Base-by-base conservation (phyloP, 92 coral and sea anemone genomes). In the Actinernus sp. region DNA sequence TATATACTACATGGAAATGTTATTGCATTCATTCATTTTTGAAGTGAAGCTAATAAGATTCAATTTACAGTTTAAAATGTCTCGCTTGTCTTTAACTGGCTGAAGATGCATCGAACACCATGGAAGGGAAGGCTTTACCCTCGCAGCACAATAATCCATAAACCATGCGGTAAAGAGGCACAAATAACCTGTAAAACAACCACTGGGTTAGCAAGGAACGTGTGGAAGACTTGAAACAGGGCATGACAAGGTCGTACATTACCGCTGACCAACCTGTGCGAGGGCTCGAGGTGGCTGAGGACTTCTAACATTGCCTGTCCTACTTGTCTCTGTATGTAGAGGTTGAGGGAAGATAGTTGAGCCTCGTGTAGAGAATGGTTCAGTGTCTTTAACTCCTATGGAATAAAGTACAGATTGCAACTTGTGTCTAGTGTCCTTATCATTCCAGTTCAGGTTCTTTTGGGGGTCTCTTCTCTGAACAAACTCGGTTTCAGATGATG, bases 111-210 rank as follows among this genome's bases (percentile, higher is more conserved):
- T 82, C 82, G 31, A 57, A 49, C 11, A 82, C 83, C 47, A 82
- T 58, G 8, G 88, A 64, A 12, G 88, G 88, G 51, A 82, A 82
- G 3, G 71, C 65, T 82, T 64, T 73, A 3, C 76, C 64, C 4
- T 59, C 66, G 36, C 68, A 57, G 45, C 82, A 74, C 58, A 82
- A 39, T 11, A 82, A 52, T 25, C 82, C 79, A 49, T 77, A 82
- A 8, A 82, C 32, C 2, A 71, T 10, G 18, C 78, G 83, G 47
- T 49, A 82, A 17, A 82, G 50, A 4, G 71, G 70, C 26, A 76
- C 41, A 57, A 71, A 82, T 34, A 39, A 60, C 30, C 88, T 82
- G 49, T 12, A 76, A 46, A 37, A 2, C 4, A 12, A 57, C 4
- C n/a, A n/a, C n/a, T n/a, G n/a, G n/a, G n/a, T n/a, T n/a, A n/a